A percentile compares a stretch with the other conserved stretches of the same genome.
phyloP scores from a whole-genome alignment of 2,797 vertebrate genomes.

The Melanotaenia boesemani region DNA sequence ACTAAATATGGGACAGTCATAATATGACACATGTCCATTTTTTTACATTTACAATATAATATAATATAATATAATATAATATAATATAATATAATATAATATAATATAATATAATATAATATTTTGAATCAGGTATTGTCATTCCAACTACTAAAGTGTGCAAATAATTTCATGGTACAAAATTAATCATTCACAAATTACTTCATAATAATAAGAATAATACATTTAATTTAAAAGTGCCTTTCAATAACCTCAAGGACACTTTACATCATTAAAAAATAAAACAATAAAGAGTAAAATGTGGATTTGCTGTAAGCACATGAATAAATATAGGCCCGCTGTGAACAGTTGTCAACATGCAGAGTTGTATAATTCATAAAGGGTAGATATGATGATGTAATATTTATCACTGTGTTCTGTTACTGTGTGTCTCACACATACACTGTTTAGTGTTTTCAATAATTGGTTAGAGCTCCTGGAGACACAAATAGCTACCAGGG shows the following conservation, averaged over 20 bases:
- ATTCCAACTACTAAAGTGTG: too few species aligned
- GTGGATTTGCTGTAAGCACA: constrained; percentile 21
- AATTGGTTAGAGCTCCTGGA: constrained; percentile 37
- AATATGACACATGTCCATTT: constrained; percentile 31
- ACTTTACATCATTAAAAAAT: too few species aligned
- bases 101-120: too few species aligned
- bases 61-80: too few species aligned
- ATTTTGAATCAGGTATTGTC: too few species aligned
- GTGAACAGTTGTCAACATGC: constrained; percentile 71
- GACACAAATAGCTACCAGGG: constrained; percentile 15
- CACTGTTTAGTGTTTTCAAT: constrained; percentile 56
- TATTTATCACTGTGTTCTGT: constrained; percentile 63
- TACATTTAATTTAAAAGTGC: too few species aligned
- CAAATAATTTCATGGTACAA: constrained; percentile 45
- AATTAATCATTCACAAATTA: constrained; percentile 67
- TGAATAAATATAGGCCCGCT: constrained; percentile 56
- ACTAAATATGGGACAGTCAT: constrained; percentile 42
- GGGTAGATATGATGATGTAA: constrained; percentile 62
- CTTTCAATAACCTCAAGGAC: too few species aligned
- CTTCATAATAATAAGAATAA: background rate
- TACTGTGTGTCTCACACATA: constrained; percentile 45
- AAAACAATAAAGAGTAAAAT: background rate
- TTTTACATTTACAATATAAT: constrained; percentile 5
- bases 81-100: too few species aligned
- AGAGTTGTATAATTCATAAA: constrained; percentile 75